Base-by-base conservation (phyloP, 2,888 invertebrate genomes). In the Aplocera efformata region DNA sequence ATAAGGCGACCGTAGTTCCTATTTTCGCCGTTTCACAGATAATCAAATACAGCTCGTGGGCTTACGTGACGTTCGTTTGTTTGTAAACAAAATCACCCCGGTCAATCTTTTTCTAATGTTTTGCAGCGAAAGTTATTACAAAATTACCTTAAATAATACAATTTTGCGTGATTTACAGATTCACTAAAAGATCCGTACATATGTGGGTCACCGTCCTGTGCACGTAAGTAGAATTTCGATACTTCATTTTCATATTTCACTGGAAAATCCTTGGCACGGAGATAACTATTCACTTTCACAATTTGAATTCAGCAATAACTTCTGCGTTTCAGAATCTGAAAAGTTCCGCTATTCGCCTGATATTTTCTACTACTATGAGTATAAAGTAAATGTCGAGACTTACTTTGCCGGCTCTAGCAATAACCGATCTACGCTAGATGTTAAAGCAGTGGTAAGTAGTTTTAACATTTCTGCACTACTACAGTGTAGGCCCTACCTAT, bases 121-220 rank as follows among this genome's bases (percentile, higher is more conserved):
- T n/a, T n/a, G n/a, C n/a, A n/a, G n/a, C n/a, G n/a, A n/a, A n/a
- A n/a, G n/a, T n/a, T n/a, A n/a, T n/a, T n/a, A n/a, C n/a, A n/a
- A n/a, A n/a, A n/a, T n/a, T n/a, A n/a, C n/a, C n/a, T n/a, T n/a
- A 17, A 17, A 17, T 17, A 17, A 17, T 17, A 17, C 13, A 3
- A 9, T 5, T 31, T 28, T 9, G 45, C 37, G 32, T 48, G 48
- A 56, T 69, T 79, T 76, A 20, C 85, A 94, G 94, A 93, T 89
- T 93, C 93, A 1, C 75, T 93, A 3, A 92, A 92, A 79, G 91
- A 94, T 78, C 93, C 93, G 0, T 90, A 90, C 53, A 91, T 93
- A 58, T 94, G 94, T 68, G 94, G 94, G 21, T 79, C 91, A 30
- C 93, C 94, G 22, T 83, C 90, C 53, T 94, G 94, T 69, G 84